phyloP scores from a whole-genome alignment of 2,888 invertebrate species.

The Ophion slaviceki region DNA sequence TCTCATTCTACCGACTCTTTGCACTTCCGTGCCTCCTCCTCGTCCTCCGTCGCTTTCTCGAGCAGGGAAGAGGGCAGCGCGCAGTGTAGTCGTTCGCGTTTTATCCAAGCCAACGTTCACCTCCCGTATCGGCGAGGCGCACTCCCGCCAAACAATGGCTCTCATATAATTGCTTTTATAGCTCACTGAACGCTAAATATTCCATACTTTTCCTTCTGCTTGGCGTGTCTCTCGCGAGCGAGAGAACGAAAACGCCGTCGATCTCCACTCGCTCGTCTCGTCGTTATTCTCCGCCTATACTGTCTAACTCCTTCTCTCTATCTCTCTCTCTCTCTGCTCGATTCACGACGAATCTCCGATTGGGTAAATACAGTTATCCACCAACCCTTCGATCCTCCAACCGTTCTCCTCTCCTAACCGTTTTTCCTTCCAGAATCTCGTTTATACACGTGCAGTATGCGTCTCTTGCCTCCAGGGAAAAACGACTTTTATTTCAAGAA shows the following conservation, averaged over 20 bases:
- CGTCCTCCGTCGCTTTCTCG: conserved; percentile 63
- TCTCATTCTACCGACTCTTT: conserved; percentile 61
- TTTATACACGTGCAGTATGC: conserved; percentile 52
- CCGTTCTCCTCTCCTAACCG: conserved; percentile 14
- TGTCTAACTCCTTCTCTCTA: conserved; percentile 61
- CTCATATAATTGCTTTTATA: conserved; percentile 84
- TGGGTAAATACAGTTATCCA: conserved; percentile 78
- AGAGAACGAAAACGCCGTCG: conserved; percentile 48
- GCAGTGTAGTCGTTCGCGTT: conserved; percentile 35
- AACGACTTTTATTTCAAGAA: conserved; percentile 60
- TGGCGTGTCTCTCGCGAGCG: conserved; percentile 69
- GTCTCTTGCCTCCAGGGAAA: conserved; percentile 53
- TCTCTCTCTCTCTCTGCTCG: conserved; percentile 78
- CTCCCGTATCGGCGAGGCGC: conserved; percentile 81
- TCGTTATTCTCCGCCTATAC: conserved; percentile 56
- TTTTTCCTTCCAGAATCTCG: conserved; percentile 39
- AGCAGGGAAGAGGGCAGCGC: not conserved
- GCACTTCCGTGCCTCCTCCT: conserved; percentile 58
- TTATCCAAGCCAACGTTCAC: conserved; percentile 69
- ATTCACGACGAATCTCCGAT: conserved; percentile 74
- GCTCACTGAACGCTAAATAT: conserved; percentile 83
- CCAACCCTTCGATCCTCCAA: conserved; percentile 3
- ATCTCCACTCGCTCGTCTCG: conserved; percentile 62
- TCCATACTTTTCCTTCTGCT: conserved; percentile 82
- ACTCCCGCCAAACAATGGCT: conserved; percentile 82